A percentile compares a stretch with the other conserved stretches of the same genome.
These are phyloP conservation scores for Hyposmocoma kahamanoa DNA, from an alignment of 1,140 invertebrate genomes.

Conservation along the genomic window DNA sequence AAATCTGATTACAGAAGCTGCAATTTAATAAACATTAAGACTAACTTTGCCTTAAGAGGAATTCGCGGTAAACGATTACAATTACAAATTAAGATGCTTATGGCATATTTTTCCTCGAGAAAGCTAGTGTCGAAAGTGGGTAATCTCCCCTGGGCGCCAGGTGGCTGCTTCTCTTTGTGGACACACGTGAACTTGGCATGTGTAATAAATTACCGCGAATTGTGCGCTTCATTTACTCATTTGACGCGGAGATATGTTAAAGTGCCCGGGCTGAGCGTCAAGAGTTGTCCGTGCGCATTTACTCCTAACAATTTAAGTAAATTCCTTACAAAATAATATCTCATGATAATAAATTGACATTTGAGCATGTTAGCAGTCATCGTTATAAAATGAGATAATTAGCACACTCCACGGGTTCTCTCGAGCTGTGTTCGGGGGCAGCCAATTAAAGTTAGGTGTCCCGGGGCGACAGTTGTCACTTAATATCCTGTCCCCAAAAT, in stretches of 20 bases:
- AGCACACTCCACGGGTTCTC: not conserved
- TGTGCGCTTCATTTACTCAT: conserved; percentile 26
- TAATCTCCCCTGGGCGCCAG: conserved; percentile 15
- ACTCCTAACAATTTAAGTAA: too few relatives aligned
- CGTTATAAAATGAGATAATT: too few relatives aligned
- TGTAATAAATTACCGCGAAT: conserved; percentile 27
- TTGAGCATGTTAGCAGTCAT: too few relatives aligned
- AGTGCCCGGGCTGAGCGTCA: conserved; percentile 14
- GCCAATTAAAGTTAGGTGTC: conserved; percentile 32
- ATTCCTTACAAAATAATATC: too few relatives aligned
- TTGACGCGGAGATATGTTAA: conserved; percentile 18
- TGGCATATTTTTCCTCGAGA: not conserved
- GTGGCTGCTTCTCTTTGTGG: conserved; percentile 20
- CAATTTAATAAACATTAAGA: too few relatives aligned
- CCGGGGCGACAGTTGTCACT: conserved; percentile 21
- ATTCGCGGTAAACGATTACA: not conserved
- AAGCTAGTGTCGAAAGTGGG: conserved; percentile 5
- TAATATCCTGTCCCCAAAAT: conserved; percentile 17
- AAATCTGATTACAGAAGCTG: too few relatives aligned
- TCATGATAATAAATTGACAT: too few relatives aligned
- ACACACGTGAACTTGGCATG: conserved; percentile 23
- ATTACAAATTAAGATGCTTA: not conserved
- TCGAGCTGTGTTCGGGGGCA: conserved; percentile 7
- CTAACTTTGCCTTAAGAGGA: not conserved
- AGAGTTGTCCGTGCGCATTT: too few relatives aligned